Base-by-base conservation (phyloP, 2,113 vertebrate species). In the Pluvianellus socialis region DNA sequence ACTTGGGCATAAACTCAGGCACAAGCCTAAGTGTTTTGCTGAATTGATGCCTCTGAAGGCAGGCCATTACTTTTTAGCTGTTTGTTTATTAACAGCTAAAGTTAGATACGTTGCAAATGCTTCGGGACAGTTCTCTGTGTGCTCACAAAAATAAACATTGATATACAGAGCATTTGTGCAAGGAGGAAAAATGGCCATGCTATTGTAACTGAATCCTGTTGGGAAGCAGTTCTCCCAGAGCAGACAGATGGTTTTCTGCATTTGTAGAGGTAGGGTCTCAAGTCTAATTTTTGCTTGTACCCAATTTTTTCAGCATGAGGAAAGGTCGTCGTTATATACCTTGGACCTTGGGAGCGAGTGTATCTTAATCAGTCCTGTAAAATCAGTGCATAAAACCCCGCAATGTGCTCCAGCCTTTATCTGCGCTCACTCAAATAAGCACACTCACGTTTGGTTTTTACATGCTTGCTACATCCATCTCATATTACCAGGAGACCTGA, bases 1-100 rank as follows among this genome's bases (percentile, higher is more conserved):
- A 89, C 76, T 95, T 92, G 91, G 94, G 91, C 91, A 96, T 92
- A 97, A 96, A 91, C 94, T 94, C 84, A 87, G 92, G 94, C 96
- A 61, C 92, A 89, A 85, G 92, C 94, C 68, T 90, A 83, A 97
- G 95, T 90, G 87, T 95, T 92, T 62, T 40, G 83, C 91, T 95
- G 94, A 96, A 45, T 65, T 68, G 92, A 82, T 95, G 84, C 91
- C 79, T 97, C 89, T 91, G 86, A 96, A 94, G 90, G 94, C 88
- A 94, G 88, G 68, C 96, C 90, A 90, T 97, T 88, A 93, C 88
- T 96, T 88, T 76, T 88, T 83, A 72, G 95, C 95, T 96, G 84
- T 96, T 96, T 96, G 86, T 96, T 97, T 94, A 95, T 94, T 96
- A 97, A 28, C 95, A 97, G 97, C 91, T 96, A 49, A 75, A 92